A percentile compares a stretch with the other conserved stretches of the same genome.
phyloP scores from a whole-genome alignment of 2,113 vertebrate species.

The Thunnus maccoyii region DNA sequence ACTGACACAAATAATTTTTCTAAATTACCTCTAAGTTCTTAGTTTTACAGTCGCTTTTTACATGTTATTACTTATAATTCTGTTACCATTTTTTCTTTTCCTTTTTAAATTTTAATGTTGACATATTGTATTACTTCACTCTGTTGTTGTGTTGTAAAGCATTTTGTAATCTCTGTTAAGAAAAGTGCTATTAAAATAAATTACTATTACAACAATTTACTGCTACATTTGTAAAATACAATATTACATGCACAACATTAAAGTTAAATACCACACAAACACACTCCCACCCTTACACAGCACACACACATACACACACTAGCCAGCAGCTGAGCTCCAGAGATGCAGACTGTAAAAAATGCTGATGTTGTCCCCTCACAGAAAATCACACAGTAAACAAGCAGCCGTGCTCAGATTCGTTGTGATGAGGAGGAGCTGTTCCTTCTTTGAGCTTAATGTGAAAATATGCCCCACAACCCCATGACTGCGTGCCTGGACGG shows the following conservation, averaged over 20 bases:
- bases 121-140: no score
- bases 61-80: no score
- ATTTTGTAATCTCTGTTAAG: no score
- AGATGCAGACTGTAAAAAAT: conserved; percentile 19
- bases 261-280: neutral
- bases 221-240: neutral
- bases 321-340: conserved; percentile 20
- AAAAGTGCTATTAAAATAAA: no score
- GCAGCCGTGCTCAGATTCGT: conserved; percentile 56
- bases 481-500: conserved; percentile 42
- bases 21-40: no score
- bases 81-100: no score
- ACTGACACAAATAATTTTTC: no score
- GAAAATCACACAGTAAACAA: conserved; percentile 56
- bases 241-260: neutral
- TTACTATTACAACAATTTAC: neutral
- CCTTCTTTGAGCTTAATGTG: conserved; percentile 72
- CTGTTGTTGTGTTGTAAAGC: no score
- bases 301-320: conserved; percentile 9
- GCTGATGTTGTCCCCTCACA: conserved; percentile 55
- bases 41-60: no score
- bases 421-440: conserved; percentile 80
- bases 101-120: no score
- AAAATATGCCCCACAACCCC: conserved; percentile 69
- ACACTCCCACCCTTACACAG: neutral